Percentiles rank a stretch among this genome's conserved stretches.
Evolutionary conservation across 2,888 invertebrate species (phyloP).

Genomic region (Catocala fraxini): DNA sequence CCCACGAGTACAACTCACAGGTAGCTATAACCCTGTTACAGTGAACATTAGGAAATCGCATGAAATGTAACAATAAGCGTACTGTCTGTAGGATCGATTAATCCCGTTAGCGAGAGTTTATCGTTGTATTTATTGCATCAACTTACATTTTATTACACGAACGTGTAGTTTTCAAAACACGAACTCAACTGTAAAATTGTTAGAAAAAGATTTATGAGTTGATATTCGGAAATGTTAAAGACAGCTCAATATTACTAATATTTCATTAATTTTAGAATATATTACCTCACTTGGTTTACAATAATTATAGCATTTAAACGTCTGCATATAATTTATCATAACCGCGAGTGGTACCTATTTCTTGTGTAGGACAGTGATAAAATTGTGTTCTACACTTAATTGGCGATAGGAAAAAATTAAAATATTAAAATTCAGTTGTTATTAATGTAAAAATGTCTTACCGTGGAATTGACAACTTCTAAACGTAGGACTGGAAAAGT

Average conservation of each 20-base stretch:
- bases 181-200: background rate
- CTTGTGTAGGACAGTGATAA: no score
- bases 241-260: no score
- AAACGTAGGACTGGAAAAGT: no score
- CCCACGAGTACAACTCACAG: slow-evolving; percentile 61
- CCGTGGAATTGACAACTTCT: no score
- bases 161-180: background rate
- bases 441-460: no score
- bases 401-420: no score
- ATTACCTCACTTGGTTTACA: background rate
- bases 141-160: slow-evolving; percentile 6
- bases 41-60: background rate
- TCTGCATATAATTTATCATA: no score
- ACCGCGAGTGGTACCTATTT: no score
- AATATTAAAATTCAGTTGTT: no score
- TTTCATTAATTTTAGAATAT: no score
- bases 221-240: no score
- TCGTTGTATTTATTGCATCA: slow-evolving; percentile 1
- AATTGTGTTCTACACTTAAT: no score
- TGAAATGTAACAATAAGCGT: background rate
- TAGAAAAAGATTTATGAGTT: background rate
- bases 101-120: slow-evolving; percentile 1
- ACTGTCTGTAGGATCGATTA: background rate
- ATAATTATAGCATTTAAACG: background rate
- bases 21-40: slow-evolving; percentile 42